Percentiles rank a stretch among this genome's conserved stretches.
Conservation (phyloP, 1,140 invertebrate species). For the Cotesia glomerata region DNA sequence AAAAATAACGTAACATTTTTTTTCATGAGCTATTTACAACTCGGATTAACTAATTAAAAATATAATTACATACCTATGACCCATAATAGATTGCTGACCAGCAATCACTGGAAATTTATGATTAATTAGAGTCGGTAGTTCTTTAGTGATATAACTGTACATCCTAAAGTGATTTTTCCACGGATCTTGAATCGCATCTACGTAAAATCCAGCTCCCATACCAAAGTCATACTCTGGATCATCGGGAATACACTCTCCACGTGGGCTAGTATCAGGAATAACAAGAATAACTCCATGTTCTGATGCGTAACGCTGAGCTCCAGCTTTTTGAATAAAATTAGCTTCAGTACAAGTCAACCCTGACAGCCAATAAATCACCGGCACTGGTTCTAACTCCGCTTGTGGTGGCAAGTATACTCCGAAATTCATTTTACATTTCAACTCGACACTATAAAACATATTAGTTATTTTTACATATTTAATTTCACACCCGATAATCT, state of each 20-base stretch:
- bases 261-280: slow-evolving; percentile 94
- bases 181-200: slow-evolving; percentile 88
- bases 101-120: slow-evolving; percentile 72
- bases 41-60: neutral
- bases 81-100: slow-evolving; percentile 79
- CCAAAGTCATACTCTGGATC: slow-evolving; percentile 97
- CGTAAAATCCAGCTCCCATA: slow-evolving; percentile 93
- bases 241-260: slow-evolving; percentile 86
- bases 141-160: slow-evolving; percentile 95
- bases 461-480: neutral
- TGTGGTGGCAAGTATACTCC: slow-evolving; percentile 87
- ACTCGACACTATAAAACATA: slow-evolving; percentile 67
- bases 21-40: neutral
- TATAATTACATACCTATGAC: slow-evolving; percentile 72
- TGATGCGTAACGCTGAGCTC: slow-evolving; percentile 86
- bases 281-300: slow-evolving; percentile 85
- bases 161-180: slow-evolving; percentile 96
- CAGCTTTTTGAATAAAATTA: slow-evolving; percentile 96
- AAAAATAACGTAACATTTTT: slow-evolving; percentile 46
- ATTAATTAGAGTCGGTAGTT: slow-evolving; percentile 82
- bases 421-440: slow-evolving; percentile 93
- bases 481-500: neutral
- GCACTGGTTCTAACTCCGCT: slow-evolving; percentile 70
- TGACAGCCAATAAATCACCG: slow-evolving; percentile 93
- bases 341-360: slow-evolving; percentile 95